Evolutionary conservation across 1,140 invertebrate genomes (phyloP), one percentile per base, ranked within the genome.

Genomic region (Portunus trituberculatus): DNA sequence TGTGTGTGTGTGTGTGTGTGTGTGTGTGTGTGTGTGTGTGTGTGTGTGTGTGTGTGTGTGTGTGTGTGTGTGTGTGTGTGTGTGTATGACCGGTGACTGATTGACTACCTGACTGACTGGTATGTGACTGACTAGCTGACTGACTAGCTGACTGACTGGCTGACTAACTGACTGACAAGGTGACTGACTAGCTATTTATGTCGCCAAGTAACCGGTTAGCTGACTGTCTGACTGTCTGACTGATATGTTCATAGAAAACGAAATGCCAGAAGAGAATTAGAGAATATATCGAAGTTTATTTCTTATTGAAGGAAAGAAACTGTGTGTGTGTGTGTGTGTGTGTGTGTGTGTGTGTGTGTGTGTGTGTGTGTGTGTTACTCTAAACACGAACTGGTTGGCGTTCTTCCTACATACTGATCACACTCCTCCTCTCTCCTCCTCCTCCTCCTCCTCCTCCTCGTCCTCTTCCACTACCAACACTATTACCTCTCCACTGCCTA

Each of bases 301-400:
- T 39, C 39, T 39, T 2, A 6, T 6, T 39, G 39, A 39, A 39
- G 39, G 39, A 6, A 39, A 6, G 6, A 39, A 39, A 39, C 10
- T 76, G 67, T 76, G 67, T 76, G 67, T 76, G 67, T 76, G 67
- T 76, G 67, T 76, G 67, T 76, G 67, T 76, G 67, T 76, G 67
- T 76, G 67, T 76, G 67, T 76, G 67, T 76, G 67, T 76, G 67
- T 76, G 67, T 76, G 67, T 76, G 67, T 76, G 67, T 76, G 67
- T 76, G 67, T 76, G 67, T 76, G 67, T 76, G 67, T 76, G 67
- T 76, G 67, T 76, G 67, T 76, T 76, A 76, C 67, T 76, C 67
- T 76, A 76, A 76, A 76, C 67, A 76, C 67, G 67, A 76, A 76
- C 67, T 20, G 67, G 67, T 76, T 76, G 25, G 67, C 0, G 12